Evolutionary conservation across 2,888 invertebrate genomes (phyloP), one percentile per base, ranked within the genome.

Genomic region (Serrognathus titanus): DNA sequence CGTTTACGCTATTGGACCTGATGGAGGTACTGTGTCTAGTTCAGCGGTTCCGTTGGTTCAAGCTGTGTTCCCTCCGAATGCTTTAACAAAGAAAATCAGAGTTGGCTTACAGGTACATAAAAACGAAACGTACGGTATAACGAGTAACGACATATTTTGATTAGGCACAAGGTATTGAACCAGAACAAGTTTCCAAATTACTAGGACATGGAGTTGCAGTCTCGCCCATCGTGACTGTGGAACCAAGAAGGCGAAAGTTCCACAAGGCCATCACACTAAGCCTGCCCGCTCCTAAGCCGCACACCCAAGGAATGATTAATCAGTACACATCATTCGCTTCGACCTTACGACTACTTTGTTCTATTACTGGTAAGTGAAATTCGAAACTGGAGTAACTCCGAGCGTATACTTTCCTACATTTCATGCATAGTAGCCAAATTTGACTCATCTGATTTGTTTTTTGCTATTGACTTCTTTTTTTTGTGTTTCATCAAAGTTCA

Each of bases 31-130:
- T 69, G 90, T 99, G 57, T 93, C 94, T 66, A 97, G 97, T 47
- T 89, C 90, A 67, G 87, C 97, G 62, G 96, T 98, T 52, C 94
- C 96, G 3, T 89, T 94, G 78, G 88, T 88, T 2, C 87, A 88
- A 68, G 86, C 88, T 5, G 82, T 85, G 64, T 98, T 99, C 84
- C 98, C 98, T 13, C 88, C 94, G 40, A 91, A 92, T 66, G 97
- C 99, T 41, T 85, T 99, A 48, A 99, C 97, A n/a, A 99, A 99
- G 82, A 95, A 96, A 78, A 99, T 99, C 80, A 91, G 94, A 81
- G 97, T 99, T 69, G 97, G 97, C 61, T 84, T 97, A 61, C 97
- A 97, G 83, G 90, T 89, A 78, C 77, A 6, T 31, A 31, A 31
- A 31, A n/a, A n/a, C n/a, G 24, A 31, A 31, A 31, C 1, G n/a